Base-by-base conservation (phyloP, 2,888 invertebrate genomes). In the Cheilosia pagana region DNA sequence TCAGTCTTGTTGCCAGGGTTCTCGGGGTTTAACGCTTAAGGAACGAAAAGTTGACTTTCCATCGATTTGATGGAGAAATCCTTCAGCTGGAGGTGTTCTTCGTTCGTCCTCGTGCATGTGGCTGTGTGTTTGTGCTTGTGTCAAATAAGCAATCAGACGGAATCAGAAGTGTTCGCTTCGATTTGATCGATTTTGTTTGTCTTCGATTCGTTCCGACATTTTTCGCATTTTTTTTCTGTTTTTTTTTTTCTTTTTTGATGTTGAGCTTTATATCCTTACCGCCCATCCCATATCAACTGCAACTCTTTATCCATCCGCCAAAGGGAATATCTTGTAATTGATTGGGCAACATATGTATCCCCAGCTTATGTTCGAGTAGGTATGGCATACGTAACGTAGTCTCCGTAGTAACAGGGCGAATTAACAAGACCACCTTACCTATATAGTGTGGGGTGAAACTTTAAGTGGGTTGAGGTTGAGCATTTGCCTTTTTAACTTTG, bases 151-250 rank as follows among this genome's bases (percentile, higher is more conserved):
- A 74, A 83, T 83, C 83, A 83, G 28, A 70, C 65, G 59, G 74
- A 79, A 70, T 70, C 79, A 79, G 74, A 68, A 83, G 74, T 79
- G 74, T 65, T 52, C 59, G 41, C 79, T 62, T 83, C 68, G 59
- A 74, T 83, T 83, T 70, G 74, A 79, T 83, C 83, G 83, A 79
- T 79, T 83, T 79, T 83, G 53, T 83, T 83, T 79, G 79, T 70
- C 68, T 79, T 79, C 72, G 70, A 83, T 55, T 78, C 21, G 35
- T 57, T 71, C 14, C 14, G 21, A 50, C 12, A 5, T 50, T 21
- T 48, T 21, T 21, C 3, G 3, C 31, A 3, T 16, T 43, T 16
- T 39, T 62, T 55, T 45, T 52, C n/a, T n/a, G n/a, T n/a, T 50
- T 62, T 31, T 21, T 16, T 23, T 50, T 28, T 8, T 28, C 50